phyloP scores from a whole-genome alignment of 2,797 vertebrate species.

The Heliangelus exortis region DNA sequence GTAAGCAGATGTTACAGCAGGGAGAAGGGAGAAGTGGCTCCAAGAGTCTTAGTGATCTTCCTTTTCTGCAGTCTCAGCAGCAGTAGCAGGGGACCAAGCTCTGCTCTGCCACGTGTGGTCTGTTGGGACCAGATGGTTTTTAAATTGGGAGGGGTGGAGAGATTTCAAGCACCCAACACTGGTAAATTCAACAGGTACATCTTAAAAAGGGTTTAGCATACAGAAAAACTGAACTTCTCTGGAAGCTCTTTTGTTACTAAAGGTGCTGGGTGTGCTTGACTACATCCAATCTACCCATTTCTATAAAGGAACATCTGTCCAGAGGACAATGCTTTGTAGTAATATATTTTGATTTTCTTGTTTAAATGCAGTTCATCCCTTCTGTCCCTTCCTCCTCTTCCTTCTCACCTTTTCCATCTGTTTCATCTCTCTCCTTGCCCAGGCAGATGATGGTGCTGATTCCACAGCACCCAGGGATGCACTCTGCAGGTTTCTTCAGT shows the following conservation, averaged over 20 bases:
- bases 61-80: neutral
- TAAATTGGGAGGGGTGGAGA: neutral
- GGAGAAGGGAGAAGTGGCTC: neutral
- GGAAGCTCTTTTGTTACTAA: neutral
- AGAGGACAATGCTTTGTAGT: neutral
- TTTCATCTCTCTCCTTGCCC: neutral
- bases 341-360: neutral
- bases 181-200: neutral
- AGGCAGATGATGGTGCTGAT: neutral
- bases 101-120: accelerated
- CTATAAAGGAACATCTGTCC: neutral
- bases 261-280: neutral
- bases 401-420: neutral
- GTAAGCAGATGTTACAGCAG: accelerated
- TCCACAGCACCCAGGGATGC: neutral
- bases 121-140: neutral
- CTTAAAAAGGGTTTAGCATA: neutral
- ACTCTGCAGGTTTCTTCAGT: neutral
- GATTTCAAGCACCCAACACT: neutral
- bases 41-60: neutral
- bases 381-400: neutral
- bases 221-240: neutral
- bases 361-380: neutral
- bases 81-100: neutral
- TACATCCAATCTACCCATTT: neutral